Evolutionary conservation across 1,140 invertebrate species (phyloP), one percentile per base, ranked within the genome.

Genomic region (Phocides pigmalion): DNA sequence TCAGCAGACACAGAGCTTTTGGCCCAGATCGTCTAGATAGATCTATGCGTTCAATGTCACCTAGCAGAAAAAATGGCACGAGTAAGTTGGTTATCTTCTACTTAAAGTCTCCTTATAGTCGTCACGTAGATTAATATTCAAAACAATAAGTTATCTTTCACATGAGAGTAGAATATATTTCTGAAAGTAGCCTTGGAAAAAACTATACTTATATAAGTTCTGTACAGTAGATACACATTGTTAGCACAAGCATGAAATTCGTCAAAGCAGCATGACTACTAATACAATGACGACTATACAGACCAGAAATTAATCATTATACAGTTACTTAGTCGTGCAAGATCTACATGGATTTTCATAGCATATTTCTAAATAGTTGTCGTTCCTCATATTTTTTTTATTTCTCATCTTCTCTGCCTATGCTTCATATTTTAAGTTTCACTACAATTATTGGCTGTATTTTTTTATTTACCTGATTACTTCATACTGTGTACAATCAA

Each of bases 1-100:
- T 95, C n/a, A 94, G 92, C 15, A 90, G 94, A 15, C 89, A 94
- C 62, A 70, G 87, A 22, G 81, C 78, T 0, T 86, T 89, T 42
- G 84, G 84, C 0, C 68, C 81, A 0, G 89, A 89, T 22, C 74
- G 82, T 1, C 63, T 83, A 9, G 86, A 87, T 20, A 72, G 87
- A 17, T 88, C 85, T 3, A 77, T 84, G 56, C 78, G 83, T n/a
- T 89, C 87, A 0, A 50, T 89, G 4, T 89, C 87, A 1, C 87
- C 87, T 0, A 87, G 78, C 65, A 72, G 89, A 58, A 89, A 88
- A 65, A 91, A 89, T 67, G 89, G 89, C 65, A 89, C 85, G 54
- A 89, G 87, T 90, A 79, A 80, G 82, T 74, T n/a, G 1, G 0
- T n/a, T n/a, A 12, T 12, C 3, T 35, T n/a, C 32, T 2, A n/a